These are phyloP conservation scores for Orchesella flavescens DNA, from an alignment of 2,888 invertebrate genomes.

Conservation along the genomic window DNA sequence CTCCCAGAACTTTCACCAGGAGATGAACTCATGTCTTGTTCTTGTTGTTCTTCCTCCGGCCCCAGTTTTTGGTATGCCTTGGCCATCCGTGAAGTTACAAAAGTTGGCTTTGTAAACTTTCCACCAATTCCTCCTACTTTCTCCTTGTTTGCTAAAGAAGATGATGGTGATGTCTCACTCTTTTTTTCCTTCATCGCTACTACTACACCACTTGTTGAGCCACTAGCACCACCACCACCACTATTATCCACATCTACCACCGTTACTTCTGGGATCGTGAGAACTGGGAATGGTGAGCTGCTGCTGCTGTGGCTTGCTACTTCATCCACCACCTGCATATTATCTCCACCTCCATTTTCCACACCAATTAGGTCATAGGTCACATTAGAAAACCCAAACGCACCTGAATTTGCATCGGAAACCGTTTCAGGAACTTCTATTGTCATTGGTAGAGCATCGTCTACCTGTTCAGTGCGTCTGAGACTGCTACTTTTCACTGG, in stretches of 20 bases:
- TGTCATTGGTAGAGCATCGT: slow-evolving; percentile 40
- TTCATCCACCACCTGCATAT: neutral
- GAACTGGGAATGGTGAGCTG: neutral
- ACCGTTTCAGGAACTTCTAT: slow-evolving; percentile 42
- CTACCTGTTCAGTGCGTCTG: slow-evolving; percentile 57
- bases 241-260: slow-evolving; percentile 18
- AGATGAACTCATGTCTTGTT: neutral
- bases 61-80: slow-evolving; percentile 27
- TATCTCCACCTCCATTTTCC: neutral
- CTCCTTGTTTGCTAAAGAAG: neutral
- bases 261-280: slow-evolving; percentile 24
- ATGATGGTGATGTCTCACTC: neutral
- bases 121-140: slow-evolving; percentile 6
- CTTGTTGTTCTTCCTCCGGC: neutral
- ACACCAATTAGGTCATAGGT: slow-evolving; percentile 60
- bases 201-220: slow-evolving; percentile 1
- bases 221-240: too few species aligned
- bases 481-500: slow-evolving; percentile 39
- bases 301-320: neutral
- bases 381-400: slow-evolving; percentile 57
- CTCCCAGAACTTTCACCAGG: slow-evolving; percentile 5
- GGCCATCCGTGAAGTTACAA: slow-evolving; percentile 22
- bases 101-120: slow-evolving; percentile 31
- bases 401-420: slow-evolving; percentile 40
- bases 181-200: neutral